Evolutionary conservation across 2,113 vertebrate species (phyloP).

Genomic region (Salvelinus fontinalis): DNA sequence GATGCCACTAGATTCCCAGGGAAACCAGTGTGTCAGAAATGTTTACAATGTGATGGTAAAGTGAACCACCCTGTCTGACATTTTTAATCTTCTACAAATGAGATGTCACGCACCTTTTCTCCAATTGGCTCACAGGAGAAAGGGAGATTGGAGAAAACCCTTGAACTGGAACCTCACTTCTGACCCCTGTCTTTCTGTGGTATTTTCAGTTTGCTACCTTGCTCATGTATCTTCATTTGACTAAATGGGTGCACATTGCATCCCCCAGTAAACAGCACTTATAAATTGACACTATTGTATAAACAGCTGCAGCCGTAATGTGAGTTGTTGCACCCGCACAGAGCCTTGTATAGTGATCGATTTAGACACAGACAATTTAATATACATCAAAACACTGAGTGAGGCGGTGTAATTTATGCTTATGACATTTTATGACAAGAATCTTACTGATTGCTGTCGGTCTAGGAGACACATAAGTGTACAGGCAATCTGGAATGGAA

Average conservation of each 20-base stretch:
- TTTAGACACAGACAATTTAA: slow-evolving; percentile 63
- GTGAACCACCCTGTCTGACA: slow-evolving; percentile 6
- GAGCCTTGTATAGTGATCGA: slow-evolving; percentile 41
- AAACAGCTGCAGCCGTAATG: slow-evolving; percentile 54
- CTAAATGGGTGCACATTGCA: slow-evolving; percentile 55
- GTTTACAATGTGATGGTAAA: not conserved
- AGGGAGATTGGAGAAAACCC: not conserved
- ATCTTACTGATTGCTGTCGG: slow-evolving; percentile 35
- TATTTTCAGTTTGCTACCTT: not conserved
- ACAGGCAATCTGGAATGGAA: slow-evolving; percentile 7
- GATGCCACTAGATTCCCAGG: not conserved
- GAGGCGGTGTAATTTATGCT: slow-evolving; percentile 49
- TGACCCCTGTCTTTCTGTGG: slow-evolving; percentile 30
- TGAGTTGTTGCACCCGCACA: slow-evolving; percentile 26
- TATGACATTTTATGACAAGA: slow-evolving; percentile 49
- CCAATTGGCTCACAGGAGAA: not conserved
- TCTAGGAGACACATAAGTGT: not conserved
- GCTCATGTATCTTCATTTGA: slow-evolving; percentile 58
- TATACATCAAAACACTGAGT: slow-evolving; percentile 43
- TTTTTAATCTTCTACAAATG: slow-evolving; percentile 2
- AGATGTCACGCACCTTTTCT: not conserved
- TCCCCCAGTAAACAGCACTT: slow-evolving; percentile 56
- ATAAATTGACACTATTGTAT: slow-evolving; percentile 59
- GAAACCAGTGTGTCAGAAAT: slow-evolving; percentile 2
- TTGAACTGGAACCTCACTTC: slow-evolving; percentile 4